A percentile compares a stretch with the other conserved stretches of the same genome.
These are phyloP conservation scores for Phoeniculus purpureus DNA, from an alignment of 2,797 vertebrate species.

Conservation along the genomic window DNA sequence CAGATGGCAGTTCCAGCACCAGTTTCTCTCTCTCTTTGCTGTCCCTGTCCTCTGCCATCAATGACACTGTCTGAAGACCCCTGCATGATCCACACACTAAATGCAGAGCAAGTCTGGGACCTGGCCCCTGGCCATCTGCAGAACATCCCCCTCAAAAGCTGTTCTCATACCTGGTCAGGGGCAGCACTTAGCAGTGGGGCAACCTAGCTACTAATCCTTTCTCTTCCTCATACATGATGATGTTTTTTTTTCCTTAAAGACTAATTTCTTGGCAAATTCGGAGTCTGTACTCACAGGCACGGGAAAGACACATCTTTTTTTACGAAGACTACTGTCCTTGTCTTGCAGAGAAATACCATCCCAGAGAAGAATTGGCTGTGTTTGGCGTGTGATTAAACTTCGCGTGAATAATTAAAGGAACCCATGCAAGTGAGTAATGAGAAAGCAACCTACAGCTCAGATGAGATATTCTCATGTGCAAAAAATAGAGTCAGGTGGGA, in stretches of 20 bases:
- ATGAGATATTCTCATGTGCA: neutral
- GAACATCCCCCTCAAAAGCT: neutral
- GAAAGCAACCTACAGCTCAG: neutral
- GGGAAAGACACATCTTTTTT: neutral
- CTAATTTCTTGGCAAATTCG: neutral
- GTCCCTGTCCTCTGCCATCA: neutral
- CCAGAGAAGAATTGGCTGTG: neutral
- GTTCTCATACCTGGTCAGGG: neutral
- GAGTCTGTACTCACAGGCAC: neutral
- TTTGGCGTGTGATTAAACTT: slow-evolving; percentile 41
- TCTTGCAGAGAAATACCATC: neutral
- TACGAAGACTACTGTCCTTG: neutral
- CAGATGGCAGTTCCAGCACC: neutral
- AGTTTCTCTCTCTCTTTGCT: neutral
- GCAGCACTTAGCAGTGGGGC: too few species aligned
- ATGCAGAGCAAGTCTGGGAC: neutral
- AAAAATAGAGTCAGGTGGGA: slow-evolving; percentile 1
- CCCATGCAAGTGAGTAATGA: slow-evolving; percentile 8
- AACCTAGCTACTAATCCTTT: neutral
- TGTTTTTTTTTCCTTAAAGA: neutral
- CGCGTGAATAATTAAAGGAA: slow-evolving; percentile 33
- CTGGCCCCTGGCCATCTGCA: neutral
- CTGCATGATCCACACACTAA: neutral
- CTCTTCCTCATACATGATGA: neutral
- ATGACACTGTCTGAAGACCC: neutral